Evolutionary conservation across 2,888 invertebrate species (phyloP), one percentile per base, ranked within the genome.

Genomic region (Phorcus lineatus): DNA sequence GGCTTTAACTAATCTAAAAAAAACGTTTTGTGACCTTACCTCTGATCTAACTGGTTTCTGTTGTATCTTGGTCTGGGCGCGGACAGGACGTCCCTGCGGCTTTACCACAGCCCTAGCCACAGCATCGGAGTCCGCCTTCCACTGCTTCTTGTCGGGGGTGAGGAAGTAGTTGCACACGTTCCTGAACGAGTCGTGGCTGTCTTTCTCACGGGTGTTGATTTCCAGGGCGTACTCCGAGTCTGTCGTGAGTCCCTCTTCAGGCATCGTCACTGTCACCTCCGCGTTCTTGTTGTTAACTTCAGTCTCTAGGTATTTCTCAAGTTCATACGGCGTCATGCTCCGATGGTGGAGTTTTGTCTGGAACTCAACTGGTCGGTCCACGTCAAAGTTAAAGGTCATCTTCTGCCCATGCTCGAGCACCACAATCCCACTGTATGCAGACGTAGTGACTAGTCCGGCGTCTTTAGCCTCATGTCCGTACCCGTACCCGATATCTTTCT

Each of bases 401-500:
- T 24, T 55, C 16, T 86, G 81, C 28, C 82, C 79, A 36, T 66
- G 77, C 47, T 47, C 47, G 13, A 66, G 17, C 1, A 52, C 40
- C 22, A 80, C 77, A n/a, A 77, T 67, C 6, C 62, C 74, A 28
- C 31, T 77, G 28, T 53, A 31, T 16, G 90, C 89, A 2, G 88
- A 84, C 1, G 83, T 82, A 0, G 87, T 82, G 13, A 81, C 77
- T 0, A 91, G 80, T 9, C 91, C 91, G 0, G 82, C 83, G 17
- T 81, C 57, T 87, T 84, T 9, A 81, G 82, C 55, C 83, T 83
- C 1, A 40, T 70, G 7, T 81, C 86, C 0, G 89, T 88, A 3
- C 87, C 90, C 89, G 86, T 88, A 1, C 85, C 89, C 28, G 87
- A 86, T 17, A 31, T 76, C 67, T 9, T 90, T 89, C 11, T 84